phyloP scores from a whole-genome alignment of 2,888 invertebrate species.

The Drosophila niveifrons region DNA sequence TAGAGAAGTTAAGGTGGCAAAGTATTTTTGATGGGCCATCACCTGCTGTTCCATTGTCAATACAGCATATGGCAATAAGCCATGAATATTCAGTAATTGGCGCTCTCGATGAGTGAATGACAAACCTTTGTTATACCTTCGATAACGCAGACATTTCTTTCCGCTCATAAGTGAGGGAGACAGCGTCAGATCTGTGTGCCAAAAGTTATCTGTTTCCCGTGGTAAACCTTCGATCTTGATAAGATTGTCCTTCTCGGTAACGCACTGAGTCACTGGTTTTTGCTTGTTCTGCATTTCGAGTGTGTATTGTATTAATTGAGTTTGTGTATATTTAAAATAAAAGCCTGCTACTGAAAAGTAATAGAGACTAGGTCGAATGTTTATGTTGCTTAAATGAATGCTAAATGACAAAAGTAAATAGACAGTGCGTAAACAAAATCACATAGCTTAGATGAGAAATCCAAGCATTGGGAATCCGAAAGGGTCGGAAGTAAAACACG shows the following conservation, averaged over 20 bases:
- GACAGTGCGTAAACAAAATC: too few species aligned
- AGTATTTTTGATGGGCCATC: not conserved
- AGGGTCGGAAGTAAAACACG: too few species aligned
- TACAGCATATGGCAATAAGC: constrained; percentile 45
- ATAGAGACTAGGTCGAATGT: too few species aligned
- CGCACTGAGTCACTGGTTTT: constrained; percentile 32
- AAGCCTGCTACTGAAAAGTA: constrained; percentile 5
- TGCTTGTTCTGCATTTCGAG: constrained; percentile 11
- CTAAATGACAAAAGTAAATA: too few species aligned
- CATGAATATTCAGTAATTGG: constrained; percentile 48
- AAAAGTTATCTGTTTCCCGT: constrained; percentile 44
- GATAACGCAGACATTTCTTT: fast-evolving
- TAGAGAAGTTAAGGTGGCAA: not conserved
- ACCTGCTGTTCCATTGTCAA: constrained; percentile 45
- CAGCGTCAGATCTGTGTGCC: not conserved
- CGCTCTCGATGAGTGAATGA: constrained; percentile 55
- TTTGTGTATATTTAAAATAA: constrained; percentile 3
- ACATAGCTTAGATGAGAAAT: too few species aligned
- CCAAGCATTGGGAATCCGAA: too few species aligned
- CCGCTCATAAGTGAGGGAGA: constrained; percentile 14
- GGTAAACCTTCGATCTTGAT: constrained; percentile 29
- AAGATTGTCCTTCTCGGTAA: not conserved
- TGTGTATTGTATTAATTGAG: not conserved
- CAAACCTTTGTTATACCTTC: constrained; percentile 33
- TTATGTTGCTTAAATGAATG: too few species aligned